Evolutionary conservation across 2,113 vertebrate species (phyloP), one percentile per base, ranked within the genome.

Genomic region (Leucopternis melanops): DNA sequence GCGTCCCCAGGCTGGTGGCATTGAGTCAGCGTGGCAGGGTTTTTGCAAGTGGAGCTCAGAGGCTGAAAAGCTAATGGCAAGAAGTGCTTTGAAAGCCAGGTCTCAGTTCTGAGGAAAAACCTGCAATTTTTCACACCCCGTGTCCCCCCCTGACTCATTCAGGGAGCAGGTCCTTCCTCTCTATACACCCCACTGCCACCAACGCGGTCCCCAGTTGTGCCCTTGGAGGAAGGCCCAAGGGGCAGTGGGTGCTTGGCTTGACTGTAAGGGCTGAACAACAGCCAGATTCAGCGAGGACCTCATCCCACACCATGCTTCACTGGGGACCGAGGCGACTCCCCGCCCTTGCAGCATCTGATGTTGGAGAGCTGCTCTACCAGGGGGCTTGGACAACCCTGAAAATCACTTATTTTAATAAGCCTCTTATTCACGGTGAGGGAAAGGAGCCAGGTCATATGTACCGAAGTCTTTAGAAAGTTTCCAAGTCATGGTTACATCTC

Each of bases 221-320:
- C 20, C 69, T 29, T 14, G 70, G 47, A 73, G 49, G 49, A 81
- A 87, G 34, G 25, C 3, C 8, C 2, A 7, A 54, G 66, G 61
- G 40, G 65, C 0, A 0, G 50, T 16, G 31, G 23, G 65, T 63
- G 44, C 32, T 75, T 2, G 0, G 9, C n/a, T 36, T 1, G 7
- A 20, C 16, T 13, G 32, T 22, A 27, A 3, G 57, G 80, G 34
- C 59, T 72, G 52, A 71, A 79, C 36, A 44, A 32, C 40, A 47
- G 55, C 49, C 23, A 17, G 45, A 73, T 32, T 15, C 40, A 27
- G 49, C 0, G 1, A 36, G 66, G 42, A 85, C 29, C 40, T 45
- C 32, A 4, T 12, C 36, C 71, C 67, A 71, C 20, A 8, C 65
- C 3, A 7, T 1, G 14, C 62, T 86, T 86, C 0, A 0, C 32